These are phyloP conservation scores for Tadarida brasiliensis DNA, from an alignment of 2,797 vertebrate genomes.

Conservation along the genomic window DNA sequence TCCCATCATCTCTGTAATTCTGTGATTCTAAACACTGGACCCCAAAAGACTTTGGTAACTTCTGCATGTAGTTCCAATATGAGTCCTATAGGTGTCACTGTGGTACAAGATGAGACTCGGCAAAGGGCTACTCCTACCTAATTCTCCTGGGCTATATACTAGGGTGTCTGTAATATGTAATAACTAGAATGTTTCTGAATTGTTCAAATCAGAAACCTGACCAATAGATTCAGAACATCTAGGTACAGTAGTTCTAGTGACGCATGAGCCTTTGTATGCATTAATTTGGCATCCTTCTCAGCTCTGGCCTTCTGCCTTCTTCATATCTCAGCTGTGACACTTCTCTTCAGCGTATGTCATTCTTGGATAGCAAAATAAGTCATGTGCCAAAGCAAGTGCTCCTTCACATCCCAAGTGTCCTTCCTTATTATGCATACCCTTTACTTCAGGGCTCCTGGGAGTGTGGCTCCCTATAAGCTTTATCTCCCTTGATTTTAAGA, in stretches of 20 bases:
- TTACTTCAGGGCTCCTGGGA: not conserved
- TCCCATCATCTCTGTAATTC: conserved; percentile 34
- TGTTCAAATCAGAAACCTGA: not conserved
- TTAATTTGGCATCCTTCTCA: not conserved
- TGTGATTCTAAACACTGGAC: not conserved
- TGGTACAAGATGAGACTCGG: not conserved
- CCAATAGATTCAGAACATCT: not conserved
- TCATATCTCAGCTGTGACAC: not conserved
- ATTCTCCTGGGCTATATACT: not conserved
- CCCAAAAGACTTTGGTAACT: not conserved
- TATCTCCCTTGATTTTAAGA: conserved; percentile 30
- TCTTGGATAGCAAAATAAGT: not conserved
- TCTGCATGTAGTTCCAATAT: not conserved
- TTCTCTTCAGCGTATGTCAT: not conserved
- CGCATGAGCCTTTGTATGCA: not conserved
- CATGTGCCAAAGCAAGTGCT: not conserved
- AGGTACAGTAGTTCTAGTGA: not conserved
- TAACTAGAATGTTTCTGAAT: not conserved
- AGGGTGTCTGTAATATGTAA: not conserved
- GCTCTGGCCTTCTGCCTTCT: not conserved
- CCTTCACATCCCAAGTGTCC: not conserved
- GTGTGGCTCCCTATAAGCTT: not conserved
- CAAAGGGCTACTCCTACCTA: not conserved
- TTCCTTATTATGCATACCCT: not conserved
- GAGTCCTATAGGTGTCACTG: conserved; percentile 12